These are phyloP conservation scores for Lucilia cuprina DNA, from an alignment of 1,140 invertebrate genomes.

Conservation along the genomic window DNA sequence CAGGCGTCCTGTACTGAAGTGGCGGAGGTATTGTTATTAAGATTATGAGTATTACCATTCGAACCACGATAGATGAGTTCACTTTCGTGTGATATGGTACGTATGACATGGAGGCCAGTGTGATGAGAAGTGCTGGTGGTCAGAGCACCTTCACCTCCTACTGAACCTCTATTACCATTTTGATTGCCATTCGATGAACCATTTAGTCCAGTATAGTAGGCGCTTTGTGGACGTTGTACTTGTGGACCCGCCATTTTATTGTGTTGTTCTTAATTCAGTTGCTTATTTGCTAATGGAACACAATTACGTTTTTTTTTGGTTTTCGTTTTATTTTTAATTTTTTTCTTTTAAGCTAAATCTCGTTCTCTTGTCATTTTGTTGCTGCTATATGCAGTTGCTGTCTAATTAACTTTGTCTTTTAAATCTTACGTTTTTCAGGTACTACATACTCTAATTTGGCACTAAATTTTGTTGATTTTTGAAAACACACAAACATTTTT, in stretches of 20 bases:
- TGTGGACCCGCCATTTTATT: constrained; percentile 57
- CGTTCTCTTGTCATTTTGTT: constrained; percentile 6
- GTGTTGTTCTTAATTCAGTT: neutral
- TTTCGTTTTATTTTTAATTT: neutral
- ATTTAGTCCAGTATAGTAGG: constrained; percentile 57
- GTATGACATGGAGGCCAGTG: constrained; percentile 54
- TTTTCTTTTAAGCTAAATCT: neutral
- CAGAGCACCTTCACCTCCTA: constrained; percentile 17
- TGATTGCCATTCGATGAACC: constrained; percentile 42
- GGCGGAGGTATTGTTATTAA: neutral
- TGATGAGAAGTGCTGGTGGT: constrained; percentile 56
- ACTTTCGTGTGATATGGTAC: constrained; percentile 58
- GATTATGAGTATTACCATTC: constrained; percentile 45
- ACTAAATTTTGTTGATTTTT: constrained; percentile 16
- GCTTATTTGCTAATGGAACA: neutral
- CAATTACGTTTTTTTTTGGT: neutral
- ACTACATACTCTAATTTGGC: constrained; percentile 28
- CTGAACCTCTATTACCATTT: constrained; percentile 34
- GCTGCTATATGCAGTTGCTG: neutral
- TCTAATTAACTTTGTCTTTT: constrained; percentile 2
- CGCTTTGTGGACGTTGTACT: constrained; percentile 57
- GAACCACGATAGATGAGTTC: constrained; percentile 58
- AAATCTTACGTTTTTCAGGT: constrained; percentile 27
- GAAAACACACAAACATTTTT: neutral
- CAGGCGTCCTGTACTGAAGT: constrained; percentile 12